phyloP scores from a whole-genome alignment of 2,797 vertebrate genomes.

The Phrynocephalus forsythii region DNA sequence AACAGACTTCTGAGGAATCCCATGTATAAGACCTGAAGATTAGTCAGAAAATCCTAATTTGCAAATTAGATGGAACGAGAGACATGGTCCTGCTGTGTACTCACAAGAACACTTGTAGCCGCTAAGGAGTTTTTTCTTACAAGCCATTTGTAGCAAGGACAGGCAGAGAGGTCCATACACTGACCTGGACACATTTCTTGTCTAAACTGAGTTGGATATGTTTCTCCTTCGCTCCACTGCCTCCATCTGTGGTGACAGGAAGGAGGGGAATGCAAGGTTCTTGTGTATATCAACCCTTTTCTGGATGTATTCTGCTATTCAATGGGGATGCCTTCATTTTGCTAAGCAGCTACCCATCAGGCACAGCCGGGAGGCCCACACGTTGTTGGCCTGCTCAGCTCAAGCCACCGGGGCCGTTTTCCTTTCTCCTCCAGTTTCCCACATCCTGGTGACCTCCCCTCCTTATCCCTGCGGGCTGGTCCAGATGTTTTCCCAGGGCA shows the following conservation, averaged over 20 bases:
- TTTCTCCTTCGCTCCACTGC: not conserved
- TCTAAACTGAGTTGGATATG: not conserved
- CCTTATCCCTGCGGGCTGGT: constrained; percentile 19
- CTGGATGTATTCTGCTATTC: not conserved
- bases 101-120: too few relatives aligned
- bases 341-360: not conserved
- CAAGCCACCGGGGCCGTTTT: not conserved
- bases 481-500: constrained; percentile 52
- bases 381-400: constrained; percentile 4
- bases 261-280: not conserved
- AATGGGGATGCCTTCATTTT: constrained; percentile 6
- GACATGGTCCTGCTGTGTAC: too few relatives aligned
- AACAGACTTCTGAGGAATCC: too few relatives aligned
- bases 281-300: too few relatives aligned
- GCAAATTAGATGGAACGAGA: too few relatives aligned
- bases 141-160: too few relatives aligned
- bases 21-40: too few relatives aligned
- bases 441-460: constrained; percentile 36
- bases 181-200: not conserved
- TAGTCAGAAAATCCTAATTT: too few relatives aligned
- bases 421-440: constrained; percentile 39
- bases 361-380: not conserved
- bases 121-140: too few relatives aligned
- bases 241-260: not conserved
- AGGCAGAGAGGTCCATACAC: not conserved